Conservation (phyloP, 2,113 vertebrate genomes). For the Podiceps cristatus region DNA sequence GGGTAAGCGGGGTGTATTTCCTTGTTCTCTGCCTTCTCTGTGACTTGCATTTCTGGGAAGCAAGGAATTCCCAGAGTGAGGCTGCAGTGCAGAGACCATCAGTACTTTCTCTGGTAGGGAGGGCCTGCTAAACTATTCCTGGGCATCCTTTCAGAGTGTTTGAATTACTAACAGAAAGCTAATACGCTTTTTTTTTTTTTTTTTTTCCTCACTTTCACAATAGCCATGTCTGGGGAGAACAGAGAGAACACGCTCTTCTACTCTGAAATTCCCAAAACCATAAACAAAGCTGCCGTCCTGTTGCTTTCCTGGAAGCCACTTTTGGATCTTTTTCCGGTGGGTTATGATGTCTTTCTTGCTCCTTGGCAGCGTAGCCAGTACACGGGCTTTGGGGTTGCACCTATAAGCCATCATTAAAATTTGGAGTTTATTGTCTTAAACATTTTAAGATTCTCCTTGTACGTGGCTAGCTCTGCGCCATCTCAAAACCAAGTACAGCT, state of each 20-base stretch:
- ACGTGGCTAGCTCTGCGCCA: neutral
- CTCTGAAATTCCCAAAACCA: constrained; percentile 84
- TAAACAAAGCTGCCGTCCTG: constrained; percentile 81
- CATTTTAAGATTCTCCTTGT: neutral
- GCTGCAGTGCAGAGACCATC: neutral
- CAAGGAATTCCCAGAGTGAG: neutral
- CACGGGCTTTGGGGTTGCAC: neutral
- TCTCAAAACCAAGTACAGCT: neutral
- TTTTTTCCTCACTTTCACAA: neutral
- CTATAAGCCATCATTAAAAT: neutral
- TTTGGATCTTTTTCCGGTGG: constrained; percentile 84
- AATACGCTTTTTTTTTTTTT: neutral
- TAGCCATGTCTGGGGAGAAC: constrained; percentile 86
- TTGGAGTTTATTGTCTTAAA: neutral
- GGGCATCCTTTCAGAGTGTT: neutral
- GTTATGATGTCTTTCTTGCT: neutral
- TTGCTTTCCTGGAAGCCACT: constrained; percentile 86
- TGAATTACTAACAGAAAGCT: neutral
- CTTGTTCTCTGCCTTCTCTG: neutral
- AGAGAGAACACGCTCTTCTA: constrained; percentile 87
- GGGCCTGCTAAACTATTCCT: neutral
- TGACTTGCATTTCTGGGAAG: neutral
- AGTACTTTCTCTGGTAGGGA: neutral
- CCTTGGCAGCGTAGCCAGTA: neutral
- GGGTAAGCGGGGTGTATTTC: neutral